Conservation (phyloP, 2,888 invertebrate genomes). For the Platycnemis pennipes region DNA sequence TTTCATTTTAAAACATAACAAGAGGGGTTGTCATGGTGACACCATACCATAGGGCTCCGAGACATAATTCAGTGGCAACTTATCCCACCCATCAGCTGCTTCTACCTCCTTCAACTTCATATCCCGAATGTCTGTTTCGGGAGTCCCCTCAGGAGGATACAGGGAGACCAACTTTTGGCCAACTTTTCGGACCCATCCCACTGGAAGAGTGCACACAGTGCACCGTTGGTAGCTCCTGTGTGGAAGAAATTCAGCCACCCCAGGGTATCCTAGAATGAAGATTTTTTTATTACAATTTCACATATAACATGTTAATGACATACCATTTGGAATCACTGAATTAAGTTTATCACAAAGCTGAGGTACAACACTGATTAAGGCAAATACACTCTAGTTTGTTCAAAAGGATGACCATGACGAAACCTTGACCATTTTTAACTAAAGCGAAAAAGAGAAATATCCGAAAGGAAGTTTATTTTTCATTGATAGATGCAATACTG, state of each 20-base stretch:
- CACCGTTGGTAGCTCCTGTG: too few relatives aligned
- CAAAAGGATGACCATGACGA: background rate
- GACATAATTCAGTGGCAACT: background rate
- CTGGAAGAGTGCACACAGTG: too few relatives aligned
- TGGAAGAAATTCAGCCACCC: too few relatives aligned
- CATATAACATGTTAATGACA: background rate
- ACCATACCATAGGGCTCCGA: background rate
- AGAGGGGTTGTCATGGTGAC: background rate
- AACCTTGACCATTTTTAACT: background rate
- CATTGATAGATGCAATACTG: too few relatives aligned
- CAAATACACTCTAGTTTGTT: too few relatives aligned
- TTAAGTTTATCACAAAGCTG: too few relatives aligned
- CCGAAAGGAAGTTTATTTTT: too few relatives aligned
- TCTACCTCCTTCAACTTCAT: background rate
- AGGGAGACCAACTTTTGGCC: background rate
- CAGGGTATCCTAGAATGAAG: too few relatives aligned
- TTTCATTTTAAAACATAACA: background rate
- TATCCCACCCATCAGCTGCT: background rate
- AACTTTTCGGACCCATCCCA: background rate
- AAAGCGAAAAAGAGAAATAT: too few relatives aligned
- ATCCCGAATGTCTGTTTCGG: background rate
- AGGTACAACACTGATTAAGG: too few relatives aligned
- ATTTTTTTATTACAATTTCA: too few relatives aligned
- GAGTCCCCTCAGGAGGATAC: background rate
- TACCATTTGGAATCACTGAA: background rate